Conservation (phyloP, 2,797 vertebrate genomes). For the Sardinella longiceps region DNA sequence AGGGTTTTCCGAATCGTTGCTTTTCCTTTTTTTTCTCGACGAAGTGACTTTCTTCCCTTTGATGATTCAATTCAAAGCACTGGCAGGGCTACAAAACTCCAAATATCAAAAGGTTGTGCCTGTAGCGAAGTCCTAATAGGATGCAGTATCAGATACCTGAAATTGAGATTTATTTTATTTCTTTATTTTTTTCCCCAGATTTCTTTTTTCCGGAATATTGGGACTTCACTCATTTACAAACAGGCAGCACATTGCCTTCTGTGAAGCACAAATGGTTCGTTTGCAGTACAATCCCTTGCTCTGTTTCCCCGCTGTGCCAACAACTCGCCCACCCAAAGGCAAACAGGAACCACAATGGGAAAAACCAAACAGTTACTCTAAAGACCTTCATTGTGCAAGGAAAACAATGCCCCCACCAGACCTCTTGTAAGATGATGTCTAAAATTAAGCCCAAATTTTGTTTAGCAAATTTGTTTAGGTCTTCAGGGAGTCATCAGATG, state of each 20-base stretch:
- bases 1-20: neutral
- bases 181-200: neutral
- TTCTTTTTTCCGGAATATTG: neutral
- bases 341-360: constrained; percentile 22
- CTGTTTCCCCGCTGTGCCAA: constrained; percentile 25
- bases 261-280: neutral
- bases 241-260: neutral
- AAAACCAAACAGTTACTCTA: constrained; percentile 30
- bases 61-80: constrained; percentile 1
- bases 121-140: neutral
- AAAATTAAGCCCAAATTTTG: neutral
- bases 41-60: neutral
- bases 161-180: neutral
- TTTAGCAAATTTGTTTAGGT: constrained; percentile 8
- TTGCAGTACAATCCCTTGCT: constrained; percentile 26
- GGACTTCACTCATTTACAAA: neutral
- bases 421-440: neutral
- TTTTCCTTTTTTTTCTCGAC: neutral
- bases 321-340: constrained; percentile 39
- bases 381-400: neutral
- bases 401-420: neutral
- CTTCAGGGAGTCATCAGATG: neutral
- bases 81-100: neutral
- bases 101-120: neutral
- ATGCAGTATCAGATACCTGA: neutral